These are phyloP conservation scores for Plumapathes pennacea DNA, from an alignment of 92 coral and sea anemone genomes.

Conservation along the genomic window DNA sequence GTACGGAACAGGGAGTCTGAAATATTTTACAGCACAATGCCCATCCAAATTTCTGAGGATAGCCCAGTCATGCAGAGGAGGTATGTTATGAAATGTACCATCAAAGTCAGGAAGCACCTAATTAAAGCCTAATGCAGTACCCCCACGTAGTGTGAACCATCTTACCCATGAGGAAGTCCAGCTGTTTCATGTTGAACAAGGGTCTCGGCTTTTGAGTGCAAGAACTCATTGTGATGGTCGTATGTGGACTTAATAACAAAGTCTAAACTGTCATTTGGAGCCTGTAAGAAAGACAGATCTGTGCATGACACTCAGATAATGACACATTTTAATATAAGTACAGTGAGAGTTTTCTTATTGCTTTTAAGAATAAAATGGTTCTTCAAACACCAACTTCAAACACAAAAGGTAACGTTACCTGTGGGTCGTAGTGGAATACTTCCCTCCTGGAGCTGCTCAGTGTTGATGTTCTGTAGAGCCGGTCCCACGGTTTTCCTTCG, in stretches of 20 bases:
- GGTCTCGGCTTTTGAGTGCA: constrained; percentile 89
- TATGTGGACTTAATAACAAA: constrained; percentile 95
- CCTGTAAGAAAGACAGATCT: constrained; percentile 49
- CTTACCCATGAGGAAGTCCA: constrained; percentile 83
- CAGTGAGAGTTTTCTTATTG: not conserved
- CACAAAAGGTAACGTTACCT: constrained; percentile 70
- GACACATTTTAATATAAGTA: not conserved
- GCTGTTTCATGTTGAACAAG: constrained; percentile 86
- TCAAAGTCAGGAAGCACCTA: too few species aligned
- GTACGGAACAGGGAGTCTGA: too few species aligned
- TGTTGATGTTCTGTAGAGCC: constrained; percentile 88
- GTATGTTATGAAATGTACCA: too few species aligned
- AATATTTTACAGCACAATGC: too few species aligned
- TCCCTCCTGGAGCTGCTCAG: constrained; percentile 91
- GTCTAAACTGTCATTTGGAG: constrained; percentile 95
- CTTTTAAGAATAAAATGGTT: too few species aligned
- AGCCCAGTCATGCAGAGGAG: too few species aligned
- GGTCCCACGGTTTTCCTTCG: constrained; percentile 78
- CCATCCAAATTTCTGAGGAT: too few species aligned
- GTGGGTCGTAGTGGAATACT: constrained; percentile 91
- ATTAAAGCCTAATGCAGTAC: too few species aligned
- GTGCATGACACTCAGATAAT: not conserved
- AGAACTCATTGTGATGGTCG: constrained; percentile 84
- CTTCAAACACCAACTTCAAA: too few species aligned
- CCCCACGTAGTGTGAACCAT: too few species aligned